Percentiles rank a stretch among this genome's conserved stretches.
Evolutionary conservation across 2,888 invertebrate species (phyloP).

Genomic region (Electrophaes corylata): DNA sequence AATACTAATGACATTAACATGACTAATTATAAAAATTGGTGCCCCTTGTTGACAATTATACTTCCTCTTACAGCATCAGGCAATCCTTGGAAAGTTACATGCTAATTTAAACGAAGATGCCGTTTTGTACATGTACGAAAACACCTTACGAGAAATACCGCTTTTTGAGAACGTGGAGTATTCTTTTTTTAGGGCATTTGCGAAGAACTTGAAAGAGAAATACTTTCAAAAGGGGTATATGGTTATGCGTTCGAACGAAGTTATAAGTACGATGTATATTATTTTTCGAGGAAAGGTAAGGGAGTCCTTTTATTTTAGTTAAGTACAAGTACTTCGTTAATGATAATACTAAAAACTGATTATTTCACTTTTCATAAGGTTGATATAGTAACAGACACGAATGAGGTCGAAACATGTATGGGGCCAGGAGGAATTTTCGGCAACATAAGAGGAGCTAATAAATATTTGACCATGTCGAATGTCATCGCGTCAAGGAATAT

Average conservation of each 20-base stretch:
- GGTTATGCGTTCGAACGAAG: slow-evolving; percentile 73
- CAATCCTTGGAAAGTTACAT: slow-evolving; percentile 77
- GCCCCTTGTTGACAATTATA: background rate
- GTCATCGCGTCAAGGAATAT: slow-evolving; percentile 77
- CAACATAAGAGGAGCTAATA: slow-evolving; percentile 72
- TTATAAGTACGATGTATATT: slow-evolving; percentile 71
- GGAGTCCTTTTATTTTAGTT: background rate
- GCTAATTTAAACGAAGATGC: slow-evolving; percentile 82
- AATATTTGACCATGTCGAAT: slow-evolving; percentile 72
- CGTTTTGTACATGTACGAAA: slow-evolving; percentile 80
- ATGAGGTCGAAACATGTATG: slow-evolving; percentile 79
- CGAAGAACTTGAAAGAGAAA: slow-evolving; percentile 72
- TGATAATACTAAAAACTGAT: background rate
- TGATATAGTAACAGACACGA: slow-evolving; percentile 68
- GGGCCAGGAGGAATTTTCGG: slow-evolving; percentile 80
- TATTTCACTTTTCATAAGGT: slow-evolving; percentile 52
- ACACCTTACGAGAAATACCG: slow-evolving; percentile 79
- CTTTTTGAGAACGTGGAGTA: slow-evolving; percentile 80
- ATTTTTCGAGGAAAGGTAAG: slow-evolving; percentile 78
- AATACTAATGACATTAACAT: too few species aligned
- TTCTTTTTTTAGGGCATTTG: slow-evolving; percentile 81
- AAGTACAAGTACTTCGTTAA: background rate
- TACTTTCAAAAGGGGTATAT: slow-evolving; percentile 78
- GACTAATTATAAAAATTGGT: background rate
- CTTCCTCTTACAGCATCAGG: slow-evolving; percentile 64